These are phyloP conservation scores for Pristionchus japonicus DNA, from an alignment of 2,888 invertebrate genomes.

Conservation along the genomic window DNA sequence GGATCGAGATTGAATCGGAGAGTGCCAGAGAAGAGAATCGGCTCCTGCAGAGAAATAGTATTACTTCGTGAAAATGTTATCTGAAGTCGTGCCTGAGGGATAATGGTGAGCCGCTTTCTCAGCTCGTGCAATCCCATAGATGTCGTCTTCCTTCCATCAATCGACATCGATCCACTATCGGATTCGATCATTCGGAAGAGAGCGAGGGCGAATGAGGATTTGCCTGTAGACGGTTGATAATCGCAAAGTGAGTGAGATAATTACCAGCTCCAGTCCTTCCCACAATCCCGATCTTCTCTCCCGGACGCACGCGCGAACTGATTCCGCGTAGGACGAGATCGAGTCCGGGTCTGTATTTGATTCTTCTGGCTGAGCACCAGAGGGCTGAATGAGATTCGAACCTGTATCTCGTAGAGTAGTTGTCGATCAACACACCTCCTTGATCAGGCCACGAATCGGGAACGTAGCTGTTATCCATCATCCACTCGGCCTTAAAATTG, in stretches of 20 bases:
- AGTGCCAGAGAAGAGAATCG: constrained; percentile 70
- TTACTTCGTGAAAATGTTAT: too few relatives aligned
- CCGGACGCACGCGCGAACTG: constrained; percentile 80
- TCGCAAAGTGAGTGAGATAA: too few relatives aligned
- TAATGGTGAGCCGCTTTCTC: constrained; percentile 88
- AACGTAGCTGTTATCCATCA: constrained; percentile 52
- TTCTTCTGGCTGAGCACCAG: too few relatives aligned
- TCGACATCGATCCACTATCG: constrained; percentile 84
- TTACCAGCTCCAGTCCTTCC: constrained; percentile 74
- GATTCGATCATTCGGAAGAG: constrained; percentile 90
- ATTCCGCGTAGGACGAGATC: constrained; percentile 88
- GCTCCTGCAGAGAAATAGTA: constrained; percentile 63
- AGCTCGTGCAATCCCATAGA: constrained; percentile 88
- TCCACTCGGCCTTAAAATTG: constrained; percentile 61
- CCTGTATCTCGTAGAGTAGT: constrained; percentile 56
- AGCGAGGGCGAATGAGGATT: constrained; percentile 89
- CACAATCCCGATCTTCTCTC: constrained; percentile 83
- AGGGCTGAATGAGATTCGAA: too few relatives aligned
- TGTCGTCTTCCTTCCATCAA: constrained; percentile 87
- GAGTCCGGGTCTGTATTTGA: constrained; percentile 65
- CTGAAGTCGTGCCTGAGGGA: constrained; percentile 75
- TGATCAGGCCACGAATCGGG: constrained; percentile 54
- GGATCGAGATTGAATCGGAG: constrained; percentile 73
- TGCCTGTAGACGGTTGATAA: constrained; percentile 83
- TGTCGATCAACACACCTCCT: constrained; percentile 55